Conservation (phyloP, 2,888 invertebrate species). For the Cerastoderma edule region DNA sequence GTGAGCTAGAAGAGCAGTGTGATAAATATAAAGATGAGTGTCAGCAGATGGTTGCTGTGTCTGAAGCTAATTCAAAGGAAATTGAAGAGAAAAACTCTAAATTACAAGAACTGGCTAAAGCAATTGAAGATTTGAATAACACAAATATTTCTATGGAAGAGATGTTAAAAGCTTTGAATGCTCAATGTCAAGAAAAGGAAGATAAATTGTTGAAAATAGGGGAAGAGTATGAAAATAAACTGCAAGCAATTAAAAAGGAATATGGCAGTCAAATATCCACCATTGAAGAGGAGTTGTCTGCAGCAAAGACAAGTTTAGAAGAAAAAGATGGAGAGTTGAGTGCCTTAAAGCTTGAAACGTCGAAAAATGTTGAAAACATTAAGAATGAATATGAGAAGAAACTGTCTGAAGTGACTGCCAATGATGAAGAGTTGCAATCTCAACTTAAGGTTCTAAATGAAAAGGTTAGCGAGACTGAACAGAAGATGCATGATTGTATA, state of each 20-base stretch:
- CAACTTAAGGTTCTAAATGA: slow-evolving; percentile 72
- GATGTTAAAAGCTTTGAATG: slow-evolving; percentile 72
- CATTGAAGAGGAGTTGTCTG: slow-evolving; percentile 53
- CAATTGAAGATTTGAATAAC: slow-evolving; percentile 59
- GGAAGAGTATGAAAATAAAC: slow-evolving; percentile 52
- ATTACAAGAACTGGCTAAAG: slow-evolving; percentile 47
- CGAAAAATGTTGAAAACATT: slow-evolving; percentile 39
- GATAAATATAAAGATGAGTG: slow-evolving; percentile 31
- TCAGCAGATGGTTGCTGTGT: slow-evolving; percentile 41
- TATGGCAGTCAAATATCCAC: slow-evolving; percentile 56
- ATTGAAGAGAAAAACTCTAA: slow-evolving; percentile 67
- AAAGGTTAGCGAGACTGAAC: slow-evolving; percentile 73
- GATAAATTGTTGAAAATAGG: slow-evolving; percentile 61
- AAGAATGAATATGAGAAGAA: slow-evolving; percentile 65
- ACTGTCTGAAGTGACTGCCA: slow-evolving; percentile 65
- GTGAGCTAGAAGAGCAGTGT: slow-evolving; percentile 31
- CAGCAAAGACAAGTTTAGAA: slow-evolving; percentile 44
- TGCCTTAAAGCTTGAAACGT: slow-evolving; percentile 23
- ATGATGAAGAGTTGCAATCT: slow-evolving; percentile 75
- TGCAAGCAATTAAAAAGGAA: slow-evolving; percentile 53
- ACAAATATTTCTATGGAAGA: slow-evolving; percentile 70
- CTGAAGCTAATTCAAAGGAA: slow-evolving; percentile 66
- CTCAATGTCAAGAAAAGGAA: slow-evolving; percentile 65
- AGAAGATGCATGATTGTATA: slow-evolving; percentile 76
- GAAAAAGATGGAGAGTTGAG: slow-evolving; percentile 46